Evolutionary conservation across 2,797 vertebrate genomes (phyloP), one percentile per base, ranked within the genome.

Genomic region (Oryzias dopingdopingensis): DNA sequence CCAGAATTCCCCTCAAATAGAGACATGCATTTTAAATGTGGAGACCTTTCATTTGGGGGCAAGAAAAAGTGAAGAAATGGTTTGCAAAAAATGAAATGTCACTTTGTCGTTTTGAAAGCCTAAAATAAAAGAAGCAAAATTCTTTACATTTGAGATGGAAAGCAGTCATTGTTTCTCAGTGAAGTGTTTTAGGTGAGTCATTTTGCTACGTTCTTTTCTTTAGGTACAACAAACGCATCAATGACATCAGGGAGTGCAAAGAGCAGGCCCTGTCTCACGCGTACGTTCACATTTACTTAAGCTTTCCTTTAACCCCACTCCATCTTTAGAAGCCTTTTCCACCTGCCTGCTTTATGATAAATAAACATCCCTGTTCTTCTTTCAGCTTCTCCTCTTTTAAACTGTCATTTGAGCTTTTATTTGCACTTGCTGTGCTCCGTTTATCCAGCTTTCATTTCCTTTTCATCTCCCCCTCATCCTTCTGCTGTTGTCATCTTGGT

Each of bases 171-270:
- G 10, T 29, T 29, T 29, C 26, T 29, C 5, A 29, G 26, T 3
- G 29, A 10, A 12, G 12, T 32, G 29, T 26, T 26, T 5, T 29
- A 12, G 2, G 10, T 12, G 32, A 37, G 18, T 23, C 23, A 20
- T 18, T 41, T 48, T 50, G 16, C 66, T 4, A 12, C 12, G 32
- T 37, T 37, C 32, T 37, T 78, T 62, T 51, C 82, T 80, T 29
- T 84, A 98, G 96, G 14, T 98, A 98, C 89, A 99, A 98, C 91
- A 99, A 99, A 68, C 95, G 97, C 24, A 96, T 98, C 76, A 98
- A 96, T 62, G 97, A 99, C 90, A 98, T 99, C 89, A 88, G 96
- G 81, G 97, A 99, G 82, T 98, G 96, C 83, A 97, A 98, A 83
- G 97, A 99, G 69, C 92, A 95, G 54, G 97, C 97, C 47, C 91